Percentiles rank a stretch among this genome's conserved stretches.
Conservation (phyloP, 2,113 vertebrate genomes). For the Sus scrofa region DNA sequence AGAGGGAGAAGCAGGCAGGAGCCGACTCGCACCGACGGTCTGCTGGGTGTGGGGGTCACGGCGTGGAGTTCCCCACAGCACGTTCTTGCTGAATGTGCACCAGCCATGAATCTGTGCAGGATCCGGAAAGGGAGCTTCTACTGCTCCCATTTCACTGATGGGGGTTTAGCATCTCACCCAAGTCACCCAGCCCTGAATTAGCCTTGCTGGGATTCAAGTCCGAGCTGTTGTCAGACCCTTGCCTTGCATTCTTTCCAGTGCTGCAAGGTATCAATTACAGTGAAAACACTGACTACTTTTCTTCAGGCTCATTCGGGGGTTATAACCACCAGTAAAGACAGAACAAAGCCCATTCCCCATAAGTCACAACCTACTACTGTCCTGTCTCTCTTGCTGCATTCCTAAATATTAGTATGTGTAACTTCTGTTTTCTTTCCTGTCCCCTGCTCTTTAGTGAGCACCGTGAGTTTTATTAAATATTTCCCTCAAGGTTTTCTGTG, state of each 20-base stretch:
- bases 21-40: rapidly evolving
- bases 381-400: not conserved
- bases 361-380: not conserved
- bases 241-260: not conserved
- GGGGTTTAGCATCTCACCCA: not conserved
- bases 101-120: not conserved
- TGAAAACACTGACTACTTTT: not conserved
- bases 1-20: not conserved
- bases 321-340: not conserved
- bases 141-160: not conserved
- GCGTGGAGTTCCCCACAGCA: not conserved
- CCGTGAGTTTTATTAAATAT: conserved; percentile 4
- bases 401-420: not conserved
- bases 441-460: conserved; percentile 31
- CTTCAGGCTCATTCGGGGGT: not conserved
- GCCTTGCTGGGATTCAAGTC: not conserved
- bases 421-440: not conserved
- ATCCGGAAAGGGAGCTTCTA: not conserved
- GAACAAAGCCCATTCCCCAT: not conserved
- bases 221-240: rapidly evolving
- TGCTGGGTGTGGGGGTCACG: rapidly evolving
- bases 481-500: not conserved
- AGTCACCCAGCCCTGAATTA: not conserved
- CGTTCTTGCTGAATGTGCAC: not conserved
- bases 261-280: not conserved